Conservation (phyloP, 2,113 vertebrate genomes). For the Suncus etruscus region DNA sequence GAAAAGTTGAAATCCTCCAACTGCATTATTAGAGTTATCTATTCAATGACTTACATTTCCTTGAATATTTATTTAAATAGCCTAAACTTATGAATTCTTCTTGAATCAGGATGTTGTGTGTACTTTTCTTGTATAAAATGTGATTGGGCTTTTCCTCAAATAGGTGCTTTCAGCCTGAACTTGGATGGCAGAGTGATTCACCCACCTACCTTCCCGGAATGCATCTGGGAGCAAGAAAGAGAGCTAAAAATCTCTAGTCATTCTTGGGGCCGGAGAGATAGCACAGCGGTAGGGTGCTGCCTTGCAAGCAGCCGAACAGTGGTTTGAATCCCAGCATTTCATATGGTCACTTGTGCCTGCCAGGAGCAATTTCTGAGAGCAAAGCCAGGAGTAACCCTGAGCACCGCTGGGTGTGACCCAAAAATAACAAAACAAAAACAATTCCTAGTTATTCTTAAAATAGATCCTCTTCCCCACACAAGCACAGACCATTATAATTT, state of each 20-base stretch:
- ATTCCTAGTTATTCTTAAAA: too few species aligned
- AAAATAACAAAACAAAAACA: too few species aligned
- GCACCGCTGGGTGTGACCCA: too few species aligned
- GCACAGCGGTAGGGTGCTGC: too few species aligned
- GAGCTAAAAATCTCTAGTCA: neutral
- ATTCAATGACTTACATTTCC: neutral
- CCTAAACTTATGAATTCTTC: neutral
- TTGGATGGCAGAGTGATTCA: neutral
- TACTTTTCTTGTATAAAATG: neutral
- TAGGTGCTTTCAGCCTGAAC: neutral
- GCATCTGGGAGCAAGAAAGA: neutral
- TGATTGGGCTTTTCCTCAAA: neutral
- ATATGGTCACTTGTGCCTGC: too few species aligned
- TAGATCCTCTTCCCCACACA: neutral
- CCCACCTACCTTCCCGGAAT: neutral
- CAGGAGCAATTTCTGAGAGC: too few species aligned
- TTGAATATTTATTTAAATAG: conserved; percentile 16
- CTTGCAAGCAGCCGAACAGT: too few species aligned
- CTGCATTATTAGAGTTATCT: neutral
- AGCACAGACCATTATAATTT: conserved; percentile 1
- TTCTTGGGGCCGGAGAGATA: too few species aligned
- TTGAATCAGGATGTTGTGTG: neutral
- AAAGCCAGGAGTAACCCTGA: too few species aligned
- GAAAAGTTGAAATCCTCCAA: neutral
- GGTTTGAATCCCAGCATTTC: too few species aligned